These are phyloP conservation scores for Pseudomyrmex pallidus DNA, from an alignment of 1,140 invertebrate species.

Conservation along the genomic window DNA sequence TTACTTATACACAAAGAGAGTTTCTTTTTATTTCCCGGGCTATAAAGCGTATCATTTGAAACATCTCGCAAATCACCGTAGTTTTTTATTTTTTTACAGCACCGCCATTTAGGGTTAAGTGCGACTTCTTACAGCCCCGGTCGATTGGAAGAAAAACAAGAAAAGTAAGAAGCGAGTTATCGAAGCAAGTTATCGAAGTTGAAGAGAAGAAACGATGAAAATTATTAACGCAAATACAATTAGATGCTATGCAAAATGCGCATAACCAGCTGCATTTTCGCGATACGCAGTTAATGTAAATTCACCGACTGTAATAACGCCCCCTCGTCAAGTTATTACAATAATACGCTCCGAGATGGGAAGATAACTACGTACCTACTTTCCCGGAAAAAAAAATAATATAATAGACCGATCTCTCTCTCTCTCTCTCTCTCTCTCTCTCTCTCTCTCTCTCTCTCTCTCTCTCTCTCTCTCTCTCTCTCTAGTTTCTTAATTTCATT, in stretches of 20 bases:
- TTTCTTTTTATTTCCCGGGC: too few species aligned
- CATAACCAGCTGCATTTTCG: conserved; percentile 42
- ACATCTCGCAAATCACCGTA: neutral
- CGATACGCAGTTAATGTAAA: conserved; percentile 61
- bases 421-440: too few species aligned
- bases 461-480: too few species aligned
- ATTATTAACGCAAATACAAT: conserved; percentile 71
- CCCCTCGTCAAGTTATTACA: conserved; percentile 55
- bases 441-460: neutral
- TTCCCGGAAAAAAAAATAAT: conserved; percentile 49
- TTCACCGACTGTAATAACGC: conserved; percentile 54
- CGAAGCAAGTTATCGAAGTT: neutral
- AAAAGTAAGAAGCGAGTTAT: too few species aligned
- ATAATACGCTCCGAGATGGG: conserved; percentile 50
- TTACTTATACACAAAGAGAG: neutral
- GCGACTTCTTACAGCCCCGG: neutral
- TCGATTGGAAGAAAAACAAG: conserved; percentile 17
- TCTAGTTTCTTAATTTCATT: conserved; percentile 69
- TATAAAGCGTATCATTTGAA: neutral
- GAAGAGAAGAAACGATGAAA: conserved; percentile 29
- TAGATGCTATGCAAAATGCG: conserved; percentile 46
- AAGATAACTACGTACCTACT: neutral
- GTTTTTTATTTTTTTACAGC: neutral
- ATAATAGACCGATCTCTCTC: conserved; percentile 28
- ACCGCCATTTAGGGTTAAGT: conserved; percentile 7